Base-by-base conservation (phyloP, 2,113 vertebrate genomes). In the Amia ocellicauda region DNA sequence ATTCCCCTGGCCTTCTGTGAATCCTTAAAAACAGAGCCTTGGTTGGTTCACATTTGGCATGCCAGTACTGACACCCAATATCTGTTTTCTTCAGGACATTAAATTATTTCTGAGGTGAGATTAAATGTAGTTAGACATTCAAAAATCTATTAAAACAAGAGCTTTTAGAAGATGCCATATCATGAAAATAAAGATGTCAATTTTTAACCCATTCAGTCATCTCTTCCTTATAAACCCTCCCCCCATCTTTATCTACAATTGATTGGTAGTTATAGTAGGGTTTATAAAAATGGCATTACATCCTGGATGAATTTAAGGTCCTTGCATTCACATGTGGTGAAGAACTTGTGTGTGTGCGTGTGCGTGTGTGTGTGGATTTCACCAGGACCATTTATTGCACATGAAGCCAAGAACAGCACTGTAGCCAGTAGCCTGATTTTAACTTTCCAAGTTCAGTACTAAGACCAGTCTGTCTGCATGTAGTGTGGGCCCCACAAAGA, bases 21-120 rank as follows among this genome's bases (percentile, higher is more conserved):
- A 64, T 11, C 55, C 78, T 73, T 76, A 69, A 80, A n/a, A 77
- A 73, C 69, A 78, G 78, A 77, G 65, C 69, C 64, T 62, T 52
- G 69, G 67, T 52, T 10, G 40, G 42, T 72, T 52, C 66, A 68
- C 61, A 24, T 41, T 2, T 47, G 27, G 58, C 73, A 68, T 68
- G 62, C 58, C 66, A 71, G 36, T 19, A 52, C 49, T 65, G 47
- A 19, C 56, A 58, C 74, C 54, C 26, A 45, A 5, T n/a, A 64
- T 68, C 62, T 80, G 74, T 60, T 75, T 74, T 60, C 65, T 70
- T 70, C 72, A 67, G 29, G 42, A 16, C 10, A 29, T 23, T 16
- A 41, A 47, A 20, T 22, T 10, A 36, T 36, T 36, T 36, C 31
- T 36, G 5, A 36, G 31, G 5, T 36, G 11, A 10, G 31, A 36